Base-by-base conservation (phyloP, 2,113 vertebrate species). In the Xyrauchen texanus region DNA sequence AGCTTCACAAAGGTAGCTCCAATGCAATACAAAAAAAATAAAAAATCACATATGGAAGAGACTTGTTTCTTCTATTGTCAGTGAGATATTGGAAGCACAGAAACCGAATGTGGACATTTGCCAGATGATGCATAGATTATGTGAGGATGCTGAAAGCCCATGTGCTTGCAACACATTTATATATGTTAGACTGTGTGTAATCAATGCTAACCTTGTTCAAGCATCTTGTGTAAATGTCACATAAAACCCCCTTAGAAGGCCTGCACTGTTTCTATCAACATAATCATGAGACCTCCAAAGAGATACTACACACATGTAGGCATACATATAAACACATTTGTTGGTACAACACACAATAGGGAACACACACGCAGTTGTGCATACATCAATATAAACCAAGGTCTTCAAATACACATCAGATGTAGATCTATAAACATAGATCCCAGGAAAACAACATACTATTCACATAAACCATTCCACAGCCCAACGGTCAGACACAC, bases 221-320 rank as follows among this genome's bases (percentile, higher is more conserved):
- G 68, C n/a, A 21, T 62, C 77, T 76, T 82, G 77, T 82, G 67
- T 83, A 85, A 88, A 88, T 86, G 87, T 86, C 83, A 88, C 4
- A 51, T 21, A 61, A 42, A 81, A 16, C 81, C 85, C 73, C 66
- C 80, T 57, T 68, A 81, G 85, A 84, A 84, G 46, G 65, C 74
- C 45, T 71, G 65, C 12, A 64, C 60, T 67, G 60, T 60, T 68
- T 75, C 77, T 75, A 71, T 85, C 76, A 79, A 77, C 83, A 84
- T 47, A 4, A 61, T 74, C 80, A 78, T 46, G 45, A 57, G 79
- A 63, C 52, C 66, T n/a, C 71, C 76, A 51, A 46, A 57, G 15
- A 71, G 52, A 55, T 62, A 65, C 58, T 34, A 49, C 55, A 61
- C 55, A 58, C 51, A 51, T 47, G 60, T 60, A 81, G 47, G 45